These are phyloP conservation scores for Sternarchorhynchus goeldii DNA, from an alignment of 2,797 vertebrate species.

Conservation along the genomic window DNA sequence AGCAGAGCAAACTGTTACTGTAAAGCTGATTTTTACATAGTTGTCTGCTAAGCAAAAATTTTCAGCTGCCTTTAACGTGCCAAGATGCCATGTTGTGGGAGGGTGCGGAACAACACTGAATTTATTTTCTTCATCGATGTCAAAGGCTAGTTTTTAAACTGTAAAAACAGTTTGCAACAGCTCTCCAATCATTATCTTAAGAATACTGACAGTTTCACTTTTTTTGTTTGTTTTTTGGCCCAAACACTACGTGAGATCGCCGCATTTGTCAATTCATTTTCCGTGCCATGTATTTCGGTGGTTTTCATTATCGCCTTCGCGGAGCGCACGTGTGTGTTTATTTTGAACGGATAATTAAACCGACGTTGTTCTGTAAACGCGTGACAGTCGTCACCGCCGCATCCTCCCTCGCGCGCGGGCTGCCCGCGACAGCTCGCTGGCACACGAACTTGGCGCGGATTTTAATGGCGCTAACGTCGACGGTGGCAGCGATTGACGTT, in stretches of 20 bases:
- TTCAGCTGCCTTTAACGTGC: background rate
- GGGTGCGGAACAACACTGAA: background rate
- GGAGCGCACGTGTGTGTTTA: slow-evolving; percentile 56
- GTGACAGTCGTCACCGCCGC: slow-evolving; percentile 68
- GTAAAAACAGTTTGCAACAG: slow-evolving; percentile 24
- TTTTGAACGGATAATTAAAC: slow-evolving; percentile 78
- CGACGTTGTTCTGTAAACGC: slow-evolving; percentile 65
- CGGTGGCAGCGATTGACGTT: slow-evolving; percentile 60
- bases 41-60: background rate
- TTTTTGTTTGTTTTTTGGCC: slow-evolving; percentile 19
- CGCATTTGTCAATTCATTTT: slow-evolving; percentile 45
- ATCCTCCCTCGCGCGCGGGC: slow-evolving; percentile 35
- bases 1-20: background rate
- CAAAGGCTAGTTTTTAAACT: slow-evolving; percentile 29
- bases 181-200: slow-evolving; percentile 34
- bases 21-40: background rate
- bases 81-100: background rate
- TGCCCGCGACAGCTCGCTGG: slow-evolving; percentile 41
- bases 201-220: slow-evolving; percentile 34
- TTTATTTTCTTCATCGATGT: slow-evolving; percentile 5
- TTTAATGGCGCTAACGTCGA: slow-evolving; percentile 47
- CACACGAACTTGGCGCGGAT: slow-evolving; percentile 66
- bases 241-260: slow-evolving; percentile 14
- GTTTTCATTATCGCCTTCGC: slow-evolving; percentile 38
- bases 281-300: slow-evolving; percentile 12